Conservation (phyloP, 2,113 vertebrate genomes). For the Pseudorhombus dupliciocellatus region DNA sequence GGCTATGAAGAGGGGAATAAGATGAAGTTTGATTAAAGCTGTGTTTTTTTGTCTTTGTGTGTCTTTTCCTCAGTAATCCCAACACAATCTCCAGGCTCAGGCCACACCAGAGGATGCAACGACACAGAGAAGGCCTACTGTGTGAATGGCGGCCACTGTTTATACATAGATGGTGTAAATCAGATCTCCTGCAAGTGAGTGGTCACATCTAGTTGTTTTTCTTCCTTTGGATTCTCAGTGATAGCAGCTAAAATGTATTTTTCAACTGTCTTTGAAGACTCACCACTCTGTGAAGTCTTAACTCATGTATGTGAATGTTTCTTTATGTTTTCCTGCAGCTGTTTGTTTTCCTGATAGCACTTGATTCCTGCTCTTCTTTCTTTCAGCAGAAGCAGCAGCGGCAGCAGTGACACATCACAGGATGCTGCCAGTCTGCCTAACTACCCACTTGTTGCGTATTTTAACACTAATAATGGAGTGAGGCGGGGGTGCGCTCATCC, state of each 20-base stretch:
- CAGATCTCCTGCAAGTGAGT: constrained; percentile 98
- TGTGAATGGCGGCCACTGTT: constrained; percentile 97
- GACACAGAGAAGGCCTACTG: constrained; percentile 95
- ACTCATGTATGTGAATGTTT: constrained; percentile 7
- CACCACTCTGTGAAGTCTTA: neutral
- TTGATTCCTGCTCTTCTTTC: constrained; percentile 39
- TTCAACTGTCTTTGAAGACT: neutral
- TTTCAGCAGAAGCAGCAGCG: constrained; percentile 43
- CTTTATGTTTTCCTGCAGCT: neutral
- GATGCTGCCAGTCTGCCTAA: constrained; percentile 60
- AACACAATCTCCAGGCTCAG: constrained; percentile 90
- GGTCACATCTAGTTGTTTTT: constrained; percentile 32
- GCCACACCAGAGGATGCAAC: constrained; percentile 95
- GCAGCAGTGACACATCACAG: constrained; percentile 52
- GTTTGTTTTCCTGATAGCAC: constrained; percentile 36
- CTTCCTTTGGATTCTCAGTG: neutral
- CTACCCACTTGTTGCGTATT: constrained; percentile 77
- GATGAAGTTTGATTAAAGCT: neutral
- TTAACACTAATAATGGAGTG: constrained; percentile 70
- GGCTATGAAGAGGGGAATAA: neutral
- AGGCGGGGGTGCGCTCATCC: constrained; percentile 61
- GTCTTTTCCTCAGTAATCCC: constrained; percentile 84
- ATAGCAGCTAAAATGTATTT: neutral
- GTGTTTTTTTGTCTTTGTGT: neutral
- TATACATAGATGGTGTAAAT: constrained; percentile 97